These are phyloP conservation scores for Palythoa heliodiscus DNA, from an alignment of 92 coral and sea anemone species.

Conservation along the genomic window DNA sequence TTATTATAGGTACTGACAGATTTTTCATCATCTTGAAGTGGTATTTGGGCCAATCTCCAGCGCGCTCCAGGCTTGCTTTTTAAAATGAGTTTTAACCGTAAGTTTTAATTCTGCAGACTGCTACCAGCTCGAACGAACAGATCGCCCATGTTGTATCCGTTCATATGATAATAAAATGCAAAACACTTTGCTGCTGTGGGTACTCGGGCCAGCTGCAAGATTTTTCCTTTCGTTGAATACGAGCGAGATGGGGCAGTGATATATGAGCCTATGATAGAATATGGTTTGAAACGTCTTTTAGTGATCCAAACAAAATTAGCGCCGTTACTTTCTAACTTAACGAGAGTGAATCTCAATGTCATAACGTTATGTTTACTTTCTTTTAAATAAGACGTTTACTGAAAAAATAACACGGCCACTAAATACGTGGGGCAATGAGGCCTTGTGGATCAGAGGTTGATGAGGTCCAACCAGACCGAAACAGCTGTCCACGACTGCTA, in stretches of 20 bases:
- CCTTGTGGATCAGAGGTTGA: too few species aligned
- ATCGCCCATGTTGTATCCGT: constrained; percentile 15
- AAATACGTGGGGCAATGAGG: too few species aligned
- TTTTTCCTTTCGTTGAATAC: background rate
- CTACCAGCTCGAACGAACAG: background rate
- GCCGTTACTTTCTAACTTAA: too few species aligned
- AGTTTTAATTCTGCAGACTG: background rate
- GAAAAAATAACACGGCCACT: too few species aligned
- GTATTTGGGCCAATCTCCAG: constrained; percentile 23
- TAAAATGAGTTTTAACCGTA: constrained; percentile 8
- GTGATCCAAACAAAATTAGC: too few species aligned
- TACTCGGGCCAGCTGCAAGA: background rate
- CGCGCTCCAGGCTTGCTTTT: constrained; percentile 20
- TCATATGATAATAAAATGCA: constrained; percentile 23
- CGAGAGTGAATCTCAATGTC: too few species aligned
- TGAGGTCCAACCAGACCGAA: too few species aligned
- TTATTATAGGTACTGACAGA: background rate
- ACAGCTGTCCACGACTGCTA: too few species aligned
- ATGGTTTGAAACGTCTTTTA: background rate
- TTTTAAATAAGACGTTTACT: too few species aligned
- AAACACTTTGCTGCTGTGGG: constrained; percentile 8
- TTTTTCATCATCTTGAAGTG: constrained; percentile 3
- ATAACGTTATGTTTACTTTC: too few species aligned
- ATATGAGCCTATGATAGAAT: background rate
- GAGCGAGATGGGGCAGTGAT: background rate